Percentiles rank a stretch among this genome's conserved stretches.
Conservation (phyloP, 1,140 invertebrate species). For the Cydia pomonella region DNA sequence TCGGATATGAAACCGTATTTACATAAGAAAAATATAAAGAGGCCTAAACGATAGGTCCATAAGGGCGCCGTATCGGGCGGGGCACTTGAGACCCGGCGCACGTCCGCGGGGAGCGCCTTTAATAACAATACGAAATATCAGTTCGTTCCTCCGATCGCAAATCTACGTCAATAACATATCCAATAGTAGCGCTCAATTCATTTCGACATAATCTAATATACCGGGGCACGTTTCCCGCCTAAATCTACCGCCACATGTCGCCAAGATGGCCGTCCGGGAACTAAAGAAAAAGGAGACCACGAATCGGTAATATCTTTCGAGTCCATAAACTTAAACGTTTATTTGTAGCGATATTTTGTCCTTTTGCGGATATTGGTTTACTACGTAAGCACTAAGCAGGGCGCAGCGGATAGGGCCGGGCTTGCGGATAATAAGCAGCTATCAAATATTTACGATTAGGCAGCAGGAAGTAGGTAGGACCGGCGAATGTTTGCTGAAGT, state of each 20-base stretch:
- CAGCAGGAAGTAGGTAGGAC: slow-evolving; percentile 5
- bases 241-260: slow-evolving; percentile 80
- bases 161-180: slow-evolving; percentile 81
- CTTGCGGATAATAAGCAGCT: slow-evolving; percentile 29
- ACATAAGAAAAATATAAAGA: slow-evolving; percentile 81
- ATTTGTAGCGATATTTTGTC: slow-evolving; percentile 80
- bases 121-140: slow-evolving; percentile 81
- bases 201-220: slow-evolving; percentile 80
- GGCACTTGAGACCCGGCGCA: slow-evolving; percentile 63
- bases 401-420: not conserved
- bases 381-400: slow-evolving; percentile 38
- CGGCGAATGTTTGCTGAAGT: slow-evolving; percentile 6
- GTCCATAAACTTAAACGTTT: slow-evolving; percentile 80
- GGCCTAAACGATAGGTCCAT: slow-evolving; percentile 77
- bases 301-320: slow-evolving; percentile 80
- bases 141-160: slow-evolving; percentile 80
- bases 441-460: slow-evolving; percentile 28
- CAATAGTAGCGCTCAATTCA: slow-evolving; percentile 80
- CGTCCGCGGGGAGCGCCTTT: slow-evolving; percentile 70
- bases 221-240: slow-evolving; percentile 77
- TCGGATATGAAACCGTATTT: slow-evolving; percentile 79
- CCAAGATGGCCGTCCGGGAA: slow-evolving; percentile 78
- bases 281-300: slow-evolving; percentile 79
- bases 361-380: slow-evolving; percentile 77
- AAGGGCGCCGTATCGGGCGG: slow-evolving; percentile 66